Base-by-base conservation (phyloP, 1,140 invertebrate species). In the Lepidotrigona ventralis region DNA sequence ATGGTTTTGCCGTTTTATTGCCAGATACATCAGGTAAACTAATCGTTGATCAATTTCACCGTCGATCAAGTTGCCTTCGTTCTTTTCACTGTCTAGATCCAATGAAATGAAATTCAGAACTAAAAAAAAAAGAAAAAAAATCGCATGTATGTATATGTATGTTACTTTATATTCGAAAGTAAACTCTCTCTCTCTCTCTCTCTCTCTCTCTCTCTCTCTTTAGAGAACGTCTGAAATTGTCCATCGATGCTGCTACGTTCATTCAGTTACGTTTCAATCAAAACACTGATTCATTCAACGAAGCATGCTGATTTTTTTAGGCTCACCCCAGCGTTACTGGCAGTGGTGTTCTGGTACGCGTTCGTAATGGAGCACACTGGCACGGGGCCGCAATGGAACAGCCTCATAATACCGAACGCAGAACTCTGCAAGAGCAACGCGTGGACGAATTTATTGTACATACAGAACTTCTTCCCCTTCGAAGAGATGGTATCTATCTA, bases 381-480 rank as follows among this genome's bases (percentile, higher is more conserved):
- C 2, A 90, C 94, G 6, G 97, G 97, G 1, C 97, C 97, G 8
- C 95, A 96, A 88, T 97, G 97, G 97, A 95, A 95, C 9, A 93
- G 93, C 1, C 85, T 96, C 1, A 94, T 97, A 76, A 95, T 94
- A 63, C 93, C 94, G 72, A 96, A 96, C 85, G 95, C 95, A 4
- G 94, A 96, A 33, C 90, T 96, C 8, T 97, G 96, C 91, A 96
- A 96, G 83, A 91, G 95, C 84, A 95, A 95, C 79, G 95, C 96
- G 92, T 97, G 96, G 96, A 95, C 95, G 87, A 97, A 96, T 91
- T 87, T 96, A 6, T 91, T 97, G 3, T 96, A 96, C 85, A 93
- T 97, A 54, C 96, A 97, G 89, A 97, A 97, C 88, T 96, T 96
- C 79, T 96, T 96, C 85, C 95, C 95, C 2, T 95, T 97, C 81